Base-by-base conservation (phyloP, 2,888 invertebrate genomes). In the Dasysyrphus albostriatus region DNA sequence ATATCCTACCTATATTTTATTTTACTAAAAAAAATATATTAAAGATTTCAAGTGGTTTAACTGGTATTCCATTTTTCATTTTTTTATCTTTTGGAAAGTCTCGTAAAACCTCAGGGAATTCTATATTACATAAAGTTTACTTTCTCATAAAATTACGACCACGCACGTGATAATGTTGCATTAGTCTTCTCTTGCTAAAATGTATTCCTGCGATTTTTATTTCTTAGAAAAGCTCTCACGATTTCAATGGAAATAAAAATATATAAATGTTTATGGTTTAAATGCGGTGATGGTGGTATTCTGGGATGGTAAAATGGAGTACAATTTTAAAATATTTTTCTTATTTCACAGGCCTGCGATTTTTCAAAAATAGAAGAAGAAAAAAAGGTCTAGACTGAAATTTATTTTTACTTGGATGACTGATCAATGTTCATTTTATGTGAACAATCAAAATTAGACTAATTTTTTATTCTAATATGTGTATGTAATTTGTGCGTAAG, bases 81-180 rank as follows among this genome's bases (percentile, higher is more conserved):
- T 59, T 39, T 58, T 58, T 12, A 2, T 37, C 1, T 72, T 51
- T 24, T 2, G 6, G 63, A 65, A 73, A 78, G 69, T 77, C 56
- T 65, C 77, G 70, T 82, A 82, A 82, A 63, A 74, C 63, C 54
- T 39, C 34, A 42, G 12, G 42, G 69, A 81, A 77, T 82, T 82
- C 74, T 78, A 77, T 78, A 77, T 69, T 82, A 65, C 74, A 74
- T 9, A 82, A 82, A 82, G 70, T 77, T 85, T 74, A 74, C 73
- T 74, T 70, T 32, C 10, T 16, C 19, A 58, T 61, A 65, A 44
- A 49, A 47, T 29, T 8, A 39, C 29, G 9, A 6, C 44, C 8
- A 16, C 67, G 51, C 39, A 51, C 47, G 81, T 85, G 85, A 74
- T 85, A 70, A 82, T 74, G 77, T 81, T 74, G 77, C 77, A 74